phyloP scores from a whole-genome alignment of 2,113 vertebrate species.

The Cyprinodon brontotheroides region DNA sequence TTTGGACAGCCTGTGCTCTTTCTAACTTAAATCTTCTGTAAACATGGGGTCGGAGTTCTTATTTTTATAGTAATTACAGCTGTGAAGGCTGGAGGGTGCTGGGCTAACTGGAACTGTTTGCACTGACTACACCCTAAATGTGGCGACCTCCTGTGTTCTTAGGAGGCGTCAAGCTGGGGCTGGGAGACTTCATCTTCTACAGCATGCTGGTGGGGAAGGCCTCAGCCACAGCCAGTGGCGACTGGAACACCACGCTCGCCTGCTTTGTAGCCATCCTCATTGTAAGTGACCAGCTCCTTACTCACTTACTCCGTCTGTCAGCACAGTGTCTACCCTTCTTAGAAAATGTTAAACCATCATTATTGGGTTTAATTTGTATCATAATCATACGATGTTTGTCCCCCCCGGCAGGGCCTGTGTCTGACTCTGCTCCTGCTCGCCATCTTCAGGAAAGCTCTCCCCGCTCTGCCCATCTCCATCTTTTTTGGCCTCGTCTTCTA shows the following conservation, averaged over 20 bases:
- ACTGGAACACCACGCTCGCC: slow-evolving; percentile 98
- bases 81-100: slow-evolving; percentile 69
- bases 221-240: slow-evolving; percentile 95
- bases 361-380: slow-evolving; percentile 28
- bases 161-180: slow-evolving; percentile 97
- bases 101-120: slow-evolving; percentile 15
- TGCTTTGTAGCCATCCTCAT: slow-evolving; percentile 99
- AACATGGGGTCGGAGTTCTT: slow-evolving; percentile 35
- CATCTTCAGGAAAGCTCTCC: slow-evolving; percentile 99
- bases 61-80: slow-evolving; percentile 63
- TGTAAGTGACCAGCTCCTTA: slow-evolving; percentile 77
- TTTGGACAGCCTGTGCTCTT: background rate
- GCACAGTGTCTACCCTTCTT: background rate
- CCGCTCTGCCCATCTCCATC: slow-evolving; percentile 97
- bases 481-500: slow-evolving; percentile 98
- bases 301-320: background rate
- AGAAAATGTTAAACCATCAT: no score
- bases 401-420: slow-evolving; percentile 89
- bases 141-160: slow-evolving; percentile 59
- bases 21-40: slow-evolving; percentile 37
- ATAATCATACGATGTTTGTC: slow-evolving; percentile 10
- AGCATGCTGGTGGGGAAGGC: slow-evolving; percentile 98
- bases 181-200: slow-evolving; percentile 99
- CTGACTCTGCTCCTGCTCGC: slow-evolving; percentile 96
- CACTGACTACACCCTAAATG: slow-evolving; percentile 54